Percentiles rank a stretch among this genome's conserved stretches.
Evolutionary conservation across 2,797 vertebrate species (phyloP).

Genomic region (Sebastes nivosus): DNA sequence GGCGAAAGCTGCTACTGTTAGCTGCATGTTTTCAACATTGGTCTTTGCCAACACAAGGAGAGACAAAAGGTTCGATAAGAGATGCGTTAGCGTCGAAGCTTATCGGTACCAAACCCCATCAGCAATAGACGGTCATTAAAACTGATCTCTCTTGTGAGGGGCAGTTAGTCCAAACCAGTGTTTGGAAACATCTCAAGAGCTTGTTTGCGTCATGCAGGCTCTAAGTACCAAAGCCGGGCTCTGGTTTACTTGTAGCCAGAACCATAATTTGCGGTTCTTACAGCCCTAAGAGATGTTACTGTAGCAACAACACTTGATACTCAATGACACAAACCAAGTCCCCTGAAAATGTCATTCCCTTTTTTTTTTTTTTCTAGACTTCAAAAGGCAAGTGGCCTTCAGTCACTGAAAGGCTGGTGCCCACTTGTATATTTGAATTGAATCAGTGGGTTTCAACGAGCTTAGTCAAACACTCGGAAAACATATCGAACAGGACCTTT

Average conservation of each 20-base stretch:
- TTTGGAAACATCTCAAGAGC: conserved; percentile 23
- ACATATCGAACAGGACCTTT: background rate
- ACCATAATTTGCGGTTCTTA: conserved; percentile 18
- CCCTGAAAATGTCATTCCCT: background rate
- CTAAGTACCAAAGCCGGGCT: conserved; percentile 17
- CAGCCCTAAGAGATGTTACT: conserved; percentile 16
- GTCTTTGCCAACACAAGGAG: background rate
- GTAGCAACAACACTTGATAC: conserved; percentile 21
- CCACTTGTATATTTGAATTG: background rate
- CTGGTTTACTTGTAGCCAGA: conserved; percentile 24
- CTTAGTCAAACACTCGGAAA: background rate
- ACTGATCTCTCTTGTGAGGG: background rate
- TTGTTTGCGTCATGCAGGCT: conserved; percentile 21
- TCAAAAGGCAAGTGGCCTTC: conserved; percentile 20
- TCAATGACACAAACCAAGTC: conserved; percentile 20
- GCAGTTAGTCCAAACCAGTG: conserved; percentile 19
- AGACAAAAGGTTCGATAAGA: background rate
- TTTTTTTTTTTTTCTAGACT: background rate
- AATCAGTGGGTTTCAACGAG: conserved; percentile 2
- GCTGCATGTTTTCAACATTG: background rate
- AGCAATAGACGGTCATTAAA: background rate
- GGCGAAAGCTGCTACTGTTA: background rate
- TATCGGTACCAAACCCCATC: background rate
- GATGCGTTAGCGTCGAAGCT: background rate
- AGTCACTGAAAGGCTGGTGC: background rate